Evolutionary conservation across 2,797 vertebrate species (phyloP), one percentile per base, ranked within the genome.

Genomic region (Bradypodion ventrale): DNA sequence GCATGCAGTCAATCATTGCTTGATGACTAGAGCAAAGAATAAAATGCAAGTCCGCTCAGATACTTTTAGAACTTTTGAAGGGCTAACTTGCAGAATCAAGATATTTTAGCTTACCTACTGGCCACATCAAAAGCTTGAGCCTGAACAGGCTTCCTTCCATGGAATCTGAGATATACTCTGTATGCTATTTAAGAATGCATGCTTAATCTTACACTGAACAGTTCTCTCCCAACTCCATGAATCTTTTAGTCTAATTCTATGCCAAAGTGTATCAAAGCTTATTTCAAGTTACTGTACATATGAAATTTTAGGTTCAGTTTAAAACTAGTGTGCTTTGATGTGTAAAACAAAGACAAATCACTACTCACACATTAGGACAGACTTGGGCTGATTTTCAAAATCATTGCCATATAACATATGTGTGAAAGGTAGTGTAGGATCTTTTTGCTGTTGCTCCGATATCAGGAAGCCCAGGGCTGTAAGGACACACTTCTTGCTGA

Each of bases 131-230:
- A 89, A 82, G 37, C 25, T 81, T 86, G 80, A 83, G 52, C 78
- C 66, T 44, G 68, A 82, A 78, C 72, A 91, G 42, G 16, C 66
- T 90, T 75, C 23, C 19, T 85, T 85, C 63, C 25, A 86, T 32
- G 85, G 72, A 89, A 80, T 74, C 62, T 88, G 89, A 75, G 75
- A 79, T 75, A 82, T 88, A n/a, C n/a, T n/a, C n/a, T n/a, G n/a
- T n/a, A 77, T 90, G 77, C 72, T 65, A 4, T 44, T 81, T 9
- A 12, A 7, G 10, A 83, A 75, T 35, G 76, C 59, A 12, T 82
- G 78, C 90, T 92, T 88, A 78, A 5, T n/a, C 75, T 49, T 85
- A 70, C 15, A 2, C 72, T 82, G 83, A 87, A 83, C 59, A 32
- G 44, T 68, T 70, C 49, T 86, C 60, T 37, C 52, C 44, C 40